Percentiles rank a stretch among this genome's conserved stretches.
Evolutionary conservation across 2,113 vertebrate species (phyloP).

Genomic region (Aptenodytes forsteri): DNA sequence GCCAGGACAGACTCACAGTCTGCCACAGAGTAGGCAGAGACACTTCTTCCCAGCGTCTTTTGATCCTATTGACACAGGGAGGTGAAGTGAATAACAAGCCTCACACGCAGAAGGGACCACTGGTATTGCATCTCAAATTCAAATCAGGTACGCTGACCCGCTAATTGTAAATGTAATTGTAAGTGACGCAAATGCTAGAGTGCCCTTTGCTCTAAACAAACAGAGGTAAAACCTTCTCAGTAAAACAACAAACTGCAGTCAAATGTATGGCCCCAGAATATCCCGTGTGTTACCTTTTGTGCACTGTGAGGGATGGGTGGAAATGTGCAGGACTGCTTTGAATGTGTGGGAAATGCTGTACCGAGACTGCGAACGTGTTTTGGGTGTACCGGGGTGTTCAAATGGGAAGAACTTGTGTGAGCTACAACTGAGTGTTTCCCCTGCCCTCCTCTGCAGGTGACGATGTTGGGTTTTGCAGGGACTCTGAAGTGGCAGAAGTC

Average conservation of each 20-base stretch:
- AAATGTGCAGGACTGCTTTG: background rate
- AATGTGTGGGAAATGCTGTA: background rate
- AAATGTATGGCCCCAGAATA: background rate
- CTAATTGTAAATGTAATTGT: background rate
- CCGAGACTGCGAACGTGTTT: background rate
- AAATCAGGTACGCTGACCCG: background rate
- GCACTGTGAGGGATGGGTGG: background rate
- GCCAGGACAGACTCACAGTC: background rate
- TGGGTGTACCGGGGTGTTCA: background rate
- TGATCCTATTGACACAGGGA: background rate
- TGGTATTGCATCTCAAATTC: background rate
- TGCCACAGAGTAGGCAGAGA: background rate
- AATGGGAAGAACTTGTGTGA: background rate
- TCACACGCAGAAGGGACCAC: background rate
- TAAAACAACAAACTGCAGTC: background rate
- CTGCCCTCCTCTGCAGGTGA: conserved; percentile 75
- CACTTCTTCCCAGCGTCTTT: background rate
- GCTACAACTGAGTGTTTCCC: background rate
- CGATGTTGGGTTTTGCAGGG: conserved; percentile 75
- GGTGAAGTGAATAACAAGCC: background rate
- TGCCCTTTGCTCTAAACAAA: conserved; percentile 52
- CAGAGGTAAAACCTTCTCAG: background rate
- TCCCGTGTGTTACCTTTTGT: background rate
- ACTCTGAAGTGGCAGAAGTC: conserved; percentile 78
- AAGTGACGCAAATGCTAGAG: background rate